A percentile compares a stretch with the other conserved stretches of the same genome.
Conservation (phyloP, 2,797 vertebrate species). For the Oophaga sylvatica region DNA sequence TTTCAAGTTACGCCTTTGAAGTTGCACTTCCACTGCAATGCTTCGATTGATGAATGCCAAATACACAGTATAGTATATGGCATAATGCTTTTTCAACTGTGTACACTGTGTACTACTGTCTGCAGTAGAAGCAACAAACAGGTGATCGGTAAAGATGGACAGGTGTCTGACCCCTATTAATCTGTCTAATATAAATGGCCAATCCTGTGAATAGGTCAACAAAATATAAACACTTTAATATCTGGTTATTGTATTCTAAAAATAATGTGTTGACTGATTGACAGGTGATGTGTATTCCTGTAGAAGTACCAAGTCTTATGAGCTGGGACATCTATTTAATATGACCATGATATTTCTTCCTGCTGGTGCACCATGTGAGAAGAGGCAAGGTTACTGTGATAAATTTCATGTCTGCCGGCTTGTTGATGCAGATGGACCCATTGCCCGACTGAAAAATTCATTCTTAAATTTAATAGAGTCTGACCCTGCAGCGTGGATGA, state of each 20-base stretch:
- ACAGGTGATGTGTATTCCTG: conserved; percentile 74
- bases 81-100: no score
- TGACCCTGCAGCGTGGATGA: conserved; percentile 79
- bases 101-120: no score
- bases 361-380: conserved; percentile 75
- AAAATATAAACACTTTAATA: not conserved
- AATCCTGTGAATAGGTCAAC: no score
- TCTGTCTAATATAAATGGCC: no score
- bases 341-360: conserved; percentile 69
- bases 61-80: no score
- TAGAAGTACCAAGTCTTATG: conserved; percentile 77
- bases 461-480: conserved; percentile 76
- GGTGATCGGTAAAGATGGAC: no score
- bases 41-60: no score
- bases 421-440: conserved; percentile 81
- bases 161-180: no score
- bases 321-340: conserved; percentile 72
- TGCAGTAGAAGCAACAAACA: no score
- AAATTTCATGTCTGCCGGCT: conserved; percentile 79
- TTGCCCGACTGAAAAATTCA: conserved; percentile 80
- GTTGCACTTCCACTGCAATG: no score
- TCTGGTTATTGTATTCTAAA: not conserved
- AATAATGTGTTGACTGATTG: not conserved
- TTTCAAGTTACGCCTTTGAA: no score
- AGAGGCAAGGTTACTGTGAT: conserved; percentile 79